These are phyloP conservation scores for Aegithalos caudatus DNA, from an alignment of 2,113 vertebrate species.

Conservation along the genomic window DNA sequence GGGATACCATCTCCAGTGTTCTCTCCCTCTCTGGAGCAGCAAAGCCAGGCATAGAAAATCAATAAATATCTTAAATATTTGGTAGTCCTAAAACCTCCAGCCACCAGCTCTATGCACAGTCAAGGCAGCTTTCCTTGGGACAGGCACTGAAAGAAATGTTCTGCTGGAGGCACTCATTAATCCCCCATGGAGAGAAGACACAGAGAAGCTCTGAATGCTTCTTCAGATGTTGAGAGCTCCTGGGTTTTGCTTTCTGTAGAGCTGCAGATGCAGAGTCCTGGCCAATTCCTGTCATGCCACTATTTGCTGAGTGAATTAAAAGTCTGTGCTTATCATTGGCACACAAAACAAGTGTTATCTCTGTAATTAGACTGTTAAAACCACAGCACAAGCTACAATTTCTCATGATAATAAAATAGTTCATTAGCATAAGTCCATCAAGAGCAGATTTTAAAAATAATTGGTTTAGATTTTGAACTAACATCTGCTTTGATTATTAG, in stretches of 20 bases:
- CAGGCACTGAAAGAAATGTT: background rate
- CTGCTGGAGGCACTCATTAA: background rate
- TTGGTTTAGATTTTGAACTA: slow-evolving; percentile 41
- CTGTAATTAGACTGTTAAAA: slow-evolving; percentile 30
- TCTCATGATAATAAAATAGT: background rate
- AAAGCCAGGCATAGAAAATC: background rate
- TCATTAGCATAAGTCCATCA: slow-evolving; percentile 47
- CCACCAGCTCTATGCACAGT: background rate
- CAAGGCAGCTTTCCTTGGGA: background rate
- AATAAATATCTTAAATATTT: background rate
- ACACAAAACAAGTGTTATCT: slow-evolving; percentile 30
- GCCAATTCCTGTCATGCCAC: background rate
- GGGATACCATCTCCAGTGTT: too few species aligned
- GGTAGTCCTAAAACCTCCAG: too few species aligned
- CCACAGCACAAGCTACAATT: background rate
- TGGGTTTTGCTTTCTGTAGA: background rate
- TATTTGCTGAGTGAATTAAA: background rate
- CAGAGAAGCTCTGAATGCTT: background rate
- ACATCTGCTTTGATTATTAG: slow-evolving; percentile 41
- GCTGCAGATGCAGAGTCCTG: background rate
- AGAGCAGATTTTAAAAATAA: slow-evolving; percentile 43
- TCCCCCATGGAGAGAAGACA: background rate
- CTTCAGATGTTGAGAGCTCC: background rate
- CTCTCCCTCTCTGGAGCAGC: background rate
- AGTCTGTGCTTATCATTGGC: background rate